These are phyloP conservation scores for Melitaea cinxia DNA, from an alignment of 1,140 invertebrate species.

Conservation along the genomic window DNA sequence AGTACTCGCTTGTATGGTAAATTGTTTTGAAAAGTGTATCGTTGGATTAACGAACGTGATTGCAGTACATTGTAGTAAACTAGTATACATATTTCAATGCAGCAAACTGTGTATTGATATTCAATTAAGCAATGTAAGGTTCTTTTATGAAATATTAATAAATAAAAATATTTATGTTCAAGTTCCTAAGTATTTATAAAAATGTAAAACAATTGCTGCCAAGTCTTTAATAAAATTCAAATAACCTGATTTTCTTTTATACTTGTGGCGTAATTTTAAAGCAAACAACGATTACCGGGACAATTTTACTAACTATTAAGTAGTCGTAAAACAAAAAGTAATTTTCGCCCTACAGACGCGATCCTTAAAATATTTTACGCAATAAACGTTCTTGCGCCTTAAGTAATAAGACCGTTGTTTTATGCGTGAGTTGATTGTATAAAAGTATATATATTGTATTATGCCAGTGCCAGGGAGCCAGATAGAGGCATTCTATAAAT, in stretches of 20 bases:
- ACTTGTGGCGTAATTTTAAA: conserved; percentile 15
- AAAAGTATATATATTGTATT: conserved; percentile 46
- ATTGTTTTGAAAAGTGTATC: too few species aligned
- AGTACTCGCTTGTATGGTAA: too few species aligned
- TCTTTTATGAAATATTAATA: too few species aligned
- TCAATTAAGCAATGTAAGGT: too few species aligned
- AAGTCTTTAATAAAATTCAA: background rate
- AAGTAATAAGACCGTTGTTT: conserved; percentile 8
- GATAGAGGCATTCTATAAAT: conserved; percentile 46
- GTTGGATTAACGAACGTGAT: too few species aligned
- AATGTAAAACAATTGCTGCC: conserved; percentile 1
- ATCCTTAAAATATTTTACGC: conserved; percentile 2
- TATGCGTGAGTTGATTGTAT: conserved; percentile 23
- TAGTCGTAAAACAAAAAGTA: conserved; percentile 37
- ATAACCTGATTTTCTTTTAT: background rate
- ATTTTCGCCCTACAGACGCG: conserved; percentile 26
- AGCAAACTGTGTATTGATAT: too few species aligned
- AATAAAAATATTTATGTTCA: too few species aligned
- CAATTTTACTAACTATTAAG: conserved; percentile 34
- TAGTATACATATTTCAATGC: too few species aligned
- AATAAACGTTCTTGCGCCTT: background rate
- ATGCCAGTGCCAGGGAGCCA: conserved; percentile 36
- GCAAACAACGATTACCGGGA: conserved; percentile 25
- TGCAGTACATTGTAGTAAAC: too few species aligned
- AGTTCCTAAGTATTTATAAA: too few species aligned